Evolutionary conservation across 2,888 invertebrate genomes (phyloP).

Genomic region (Drosophila borealis): DNA sequence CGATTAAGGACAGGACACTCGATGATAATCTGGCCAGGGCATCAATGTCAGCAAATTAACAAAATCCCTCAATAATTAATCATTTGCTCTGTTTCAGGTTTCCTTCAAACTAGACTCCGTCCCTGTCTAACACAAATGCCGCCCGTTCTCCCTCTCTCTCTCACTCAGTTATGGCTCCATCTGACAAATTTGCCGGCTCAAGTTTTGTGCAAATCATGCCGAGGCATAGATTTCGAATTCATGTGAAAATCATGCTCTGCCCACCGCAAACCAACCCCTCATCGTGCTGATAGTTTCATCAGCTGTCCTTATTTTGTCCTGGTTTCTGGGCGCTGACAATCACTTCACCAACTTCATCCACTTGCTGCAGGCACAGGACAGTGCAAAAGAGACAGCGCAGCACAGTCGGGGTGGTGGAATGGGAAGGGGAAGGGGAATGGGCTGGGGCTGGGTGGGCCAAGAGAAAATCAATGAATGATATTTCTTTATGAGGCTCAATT

Average conservation of each 20-base stretch:
- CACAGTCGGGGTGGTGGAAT: not conserved
- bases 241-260: constrained; percentile 67
- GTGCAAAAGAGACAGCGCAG: not conserved
- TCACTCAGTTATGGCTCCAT: constrained; percentile 18
- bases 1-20: constrained; percentile 37
- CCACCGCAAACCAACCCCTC: constrained; percentile 64
- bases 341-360: constrained; percentile 63
- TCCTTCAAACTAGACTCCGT: constrained; percentile 50
- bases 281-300: constrained; percentile 72
- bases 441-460: constrained; percentile 18
- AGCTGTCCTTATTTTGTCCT: constrained; percentile 63
- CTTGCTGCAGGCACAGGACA: constrained; percentile 43
- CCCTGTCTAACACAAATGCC: not conserved
- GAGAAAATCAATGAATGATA: constrained; percentile 81
- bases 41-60: constrained; percentile 83
- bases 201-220: constrained; percentile 83
- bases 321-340: constrained; percentile 43
- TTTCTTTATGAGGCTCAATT: constrained; percentile 80
- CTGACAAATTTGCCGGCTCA: constrained; percentile 72
- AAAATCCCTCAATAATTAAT: constrained; percentile 82
- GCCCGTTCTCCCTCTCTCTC: constrained; percentile 5
- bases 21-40: constrained; percentile 70
- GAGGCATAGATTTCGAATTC: constrained; percentile 81
- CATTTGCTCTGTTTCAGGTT: constrained; percentile 71
- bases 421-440: not conserved